Evolutionary conservation across 2,888 invertebrate species (phyloP).

Genomic region (Cyaniris semiargus): DNA sequence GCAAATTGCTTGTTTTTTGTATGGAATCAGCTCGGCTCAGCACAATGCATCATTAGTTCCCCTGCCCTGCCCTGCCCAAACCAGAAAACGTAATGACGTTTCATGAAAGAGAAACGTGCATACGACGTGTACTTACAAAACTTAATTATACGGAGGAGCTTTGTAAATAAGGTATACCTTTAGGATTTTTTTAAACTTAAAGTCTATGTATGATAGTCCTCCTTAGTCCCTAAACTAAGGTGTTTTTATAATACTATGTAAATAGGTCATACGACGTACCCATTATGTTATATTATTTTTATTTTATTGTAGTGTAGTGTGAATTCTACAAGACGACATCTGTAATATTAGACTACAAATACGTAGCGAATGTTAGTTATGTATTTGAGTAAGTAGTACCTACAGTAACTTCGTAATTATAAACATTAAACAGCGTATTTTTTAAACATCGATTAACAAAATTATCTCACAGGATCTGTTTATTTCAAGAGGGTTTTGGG

Average conservation of each 20-base stretch:
- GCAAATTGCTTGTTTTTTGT: constrained; percentile 60
- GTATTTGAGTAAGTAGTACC: too few relatives aligned
- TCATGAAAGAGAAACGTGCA: constrained; percentile 19
- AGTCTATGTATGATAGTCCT: neutral
- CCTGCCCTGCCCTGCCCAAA: constrained; percentile 30
- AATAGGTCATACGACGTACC: neutral
- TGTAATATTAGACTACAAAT: too few relatives aligned
- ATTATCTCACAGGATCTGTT: neutral
- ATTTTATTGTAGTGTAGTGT: too few relatives aligned
- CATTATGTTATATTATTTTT: neutral
- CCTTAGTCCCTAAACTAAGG: too few relatives aligned
- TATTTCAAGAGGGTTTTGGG: neutral
- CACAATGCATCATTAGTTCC: constrained; percentile 44
- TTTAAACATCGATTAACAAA: neutral
- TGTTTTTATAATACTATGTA: neutral
- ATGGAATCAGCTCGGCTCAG: constrained; percentile 42
- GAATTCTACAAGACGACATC: too few relatives aligned
- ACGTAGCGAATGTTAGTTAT: too few relatives aligned
- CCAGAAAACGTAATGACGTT: constrained; percentile 29
- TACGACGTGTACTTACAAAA: constrained; percentile 20
- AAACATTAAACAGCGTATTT: neutral
- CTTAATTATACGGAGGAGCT: constrained; percentile 12
- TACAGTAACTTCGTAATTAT: too few relatives aligned
- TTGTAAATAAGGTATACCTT: constrained; percentile 2
- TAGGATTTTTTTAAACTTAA: neutral